Evolutionary conservation across 1,140 invertebrate genomes (phyloP), one percentile per base, ranked within the genome.

Genomic region (Bombus balteatus): DNA sequence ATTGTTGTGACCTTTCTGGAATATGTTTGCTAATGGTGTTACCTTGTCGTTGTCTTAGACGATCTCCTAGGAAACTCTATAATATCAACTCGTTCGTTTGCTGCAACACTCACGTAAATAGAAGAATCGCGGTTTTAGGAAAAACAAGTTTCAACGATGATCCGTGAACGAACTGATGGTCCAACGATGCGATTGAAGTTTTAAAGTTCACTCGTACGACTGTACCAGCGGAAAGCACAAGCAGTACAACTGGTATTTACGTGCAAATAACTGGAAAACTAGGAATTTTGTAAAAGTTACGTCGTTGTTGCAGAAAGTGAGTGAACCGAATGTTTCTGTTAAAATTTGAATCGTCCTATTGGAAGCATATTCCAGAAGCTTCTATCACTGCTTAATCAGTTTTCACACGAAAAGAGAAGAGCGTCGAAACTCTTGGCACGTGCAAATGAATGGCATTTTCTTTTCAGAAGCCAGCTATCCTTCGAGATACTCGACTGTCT

Each of bases 391-490:
- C 32, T 68, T 37, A 22, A 34, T 34, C 8, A 68, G 66, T 68
- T 68, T 66, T 68, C 66, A 25, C 66, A 8, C n/a, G 65, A 66
- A 66, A 66, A 34, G 65, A 32, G 65, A 66, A 66, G 65, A 66
- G 65, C n/a, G 65, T 66, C 3, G 8, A 32, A 66, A 66, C 6
- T 66, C n/a, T 66, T 32, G n/a, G 12, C 65, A 32, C n/a, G 32
- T 10, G 18, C 8, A 34, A 37, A 34, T 68, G 3, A 34, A 34
- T 25, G 34, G 9, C 9, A 68, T 68, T 70, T 71, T 39, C 68
- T 68, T 37, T 71, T 71, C 68, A 8, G 25, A 28, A 13, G 37
- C 2, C 13, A 39, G 39, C 37, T 28, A 1, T 39, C 25, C 25
- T 2, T 22, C 37, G 5, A 5, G 39, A 25, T 25, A 28, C 10